These are phyloP conservation scores for Dendroctonus valens DNA, from an alignment of 1,140 invertebrate genomes.

Conservation along the genomic window DNA sequence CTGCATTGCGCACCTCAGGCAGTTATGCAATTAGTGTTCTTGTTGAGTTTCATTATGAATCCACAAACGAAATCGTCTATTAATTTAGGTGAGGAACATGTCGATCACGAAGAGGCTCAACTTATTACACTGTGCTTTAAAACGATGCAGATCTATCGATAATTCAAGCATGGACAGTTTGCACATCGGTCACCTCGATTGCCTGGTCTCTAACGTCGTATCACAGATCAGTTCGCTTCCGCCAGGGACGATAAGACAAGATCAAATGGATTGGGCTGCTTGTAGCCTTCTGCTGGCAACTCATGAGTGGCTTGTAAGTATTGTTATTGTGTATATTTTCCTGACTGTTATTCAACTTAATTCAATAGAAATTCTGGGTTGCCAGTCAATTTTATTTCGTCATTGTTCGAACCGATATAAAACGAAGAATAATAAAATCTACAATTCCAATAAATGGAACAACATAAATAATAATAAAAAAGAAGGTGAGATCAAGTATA, in stretches of 20 bases:
- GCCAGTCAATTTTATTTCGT: no score
- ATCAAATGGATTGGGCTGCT: constrained; percentile 45
- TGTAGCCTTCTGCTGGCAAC: constrained; percentile 51
- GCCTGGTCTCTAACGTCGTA: constrained; percentile 51
- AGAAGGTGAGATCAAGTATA: no score
- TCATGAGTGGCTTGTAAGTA: constrained; percentile 50
- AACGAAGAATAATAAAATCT: no score
- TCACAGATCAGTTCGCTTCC: constrained; percentile 48
- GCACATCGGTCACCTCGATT: constrained; percentile 46
- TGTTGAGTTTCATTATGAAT: constrained; percentile 39
- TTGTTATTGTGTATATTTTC: no score
- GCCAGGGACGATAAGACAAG: constrained; percentile 50
- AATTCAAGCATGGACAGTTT: constrained; percentile 48
- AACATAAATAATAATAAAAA: no score
- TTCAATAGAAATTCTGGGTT: no score
- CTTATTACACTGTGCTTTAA: neutral
- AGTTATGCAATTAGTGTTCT: constrained; percentile 47
- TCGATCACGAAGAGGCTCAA: neutral
- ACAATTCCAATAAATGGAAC: no score
- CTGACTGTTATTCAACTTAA: no score
- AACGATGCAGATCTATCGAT: constrained; percentile 41
- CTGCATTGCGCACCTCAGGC: constrained; percentile 56
- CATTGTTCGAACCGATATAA: no score
- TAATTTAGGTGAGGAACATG: constrained; percentile 19
- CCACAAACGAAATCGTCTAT: constrained; percentile 29